Conservation (phyloP, 1,140 invertebrate genomes). For the Pristionchus pacificus region DNA sequence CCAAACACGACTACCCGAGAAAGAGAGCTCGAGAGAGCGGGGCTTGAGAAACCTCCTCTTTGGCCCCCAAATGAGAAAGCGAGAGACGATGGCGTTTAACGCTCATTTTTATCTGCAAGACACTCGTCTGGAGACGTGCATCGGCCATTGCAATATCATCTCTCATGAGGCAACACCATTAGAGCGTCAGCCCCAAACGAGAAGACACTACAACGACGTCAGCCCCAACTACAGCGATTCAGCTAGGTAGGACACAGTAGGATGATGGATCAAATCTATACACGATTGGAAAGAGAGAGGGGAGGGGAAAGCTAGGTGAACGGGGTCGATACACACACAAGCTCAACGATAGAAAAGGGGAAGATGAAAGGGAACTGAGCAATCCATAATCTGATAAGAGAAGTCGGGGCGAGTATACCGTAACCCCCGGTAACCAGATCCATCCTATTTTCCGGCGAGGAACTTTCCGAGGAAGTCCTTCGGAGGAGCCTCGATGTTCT, state of each 20-base stretch:
- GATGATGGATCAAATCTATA: no score
- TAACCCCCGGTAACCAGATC: background rate
- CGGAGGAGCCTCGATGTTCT: conserved; percentile 51
- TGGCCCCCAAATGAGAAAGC: no score
- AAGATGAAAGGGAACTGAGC: conserved; percentile 15
- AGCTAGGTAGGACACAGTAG: no score
- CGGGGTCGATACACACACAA: background rate
- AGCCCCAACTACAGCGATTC: conserved; percentile 4
- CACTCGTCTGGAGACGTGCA: no score
- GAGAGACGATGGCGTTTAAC: no score
- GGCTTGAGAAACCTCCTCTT: no score
- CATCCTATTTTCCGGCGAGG: conserved; percentile 36
- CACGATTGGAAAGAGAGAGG: conserved; percentile 16
- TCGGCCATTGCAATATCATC: no score
- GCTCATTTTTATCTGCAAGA: no score
- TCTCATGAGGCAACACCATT: background rate
- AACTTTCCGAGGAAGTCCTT: conserved; percentile 55
- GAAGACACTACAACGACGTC: background rate
- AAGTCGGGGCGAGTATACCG: background rate
- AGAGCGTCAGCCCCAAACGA: background rate
- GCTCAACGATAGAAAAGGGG: conserved; percentile 4
- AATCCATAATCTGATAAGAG: conserved; percentile 10
- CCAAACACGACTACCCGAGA: background rate
- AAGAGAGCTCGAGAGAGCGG: background rate
- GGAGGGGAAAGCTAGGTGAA: conserved; percentile 1